A percentile compares a stretch with the other conserved stretches of the same genome.
Conservation (phyloP, 2,888 invertebrate species). For the Acrobasis consociella region DNA sequence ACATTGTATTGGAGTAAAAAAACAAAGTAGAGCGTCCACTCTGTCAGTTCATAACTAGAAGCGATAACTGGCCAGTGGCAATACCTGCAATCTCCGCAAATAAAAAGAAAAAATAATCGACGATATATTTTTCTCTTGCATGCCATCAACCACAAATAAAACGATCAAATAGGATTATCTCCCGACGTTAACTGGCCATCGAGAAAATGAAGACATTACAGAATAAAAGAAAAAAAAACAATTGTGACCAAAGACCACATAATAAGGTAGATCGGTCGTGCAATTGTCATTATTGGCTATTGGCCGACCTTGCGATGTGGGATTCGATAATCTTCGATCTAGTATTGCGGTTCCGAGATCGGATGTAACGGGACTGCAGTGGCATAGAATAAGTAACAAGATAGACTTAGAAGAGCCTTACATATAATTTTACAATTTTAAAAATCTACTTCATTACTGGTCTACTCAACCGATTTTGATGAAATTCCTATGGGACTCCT, state of each 20-base stretch:
- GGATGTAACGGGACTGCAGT: constrained; percentile 57
- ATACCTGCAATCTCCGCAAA: neutral
- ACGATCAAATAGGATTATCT: constrained; percentile 6
- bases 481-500: no score
- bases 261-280: constrained; percentile 16
- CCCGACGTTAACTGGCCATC: constrained; percentile 11
- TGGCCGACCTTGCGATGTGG: constrained; percentile 54
- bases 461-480: no score
- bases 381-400: constrained; percentile 34
- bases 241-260: constrained; percentile 12
- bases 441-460: no score
- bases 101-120: constrained; percentile 1
- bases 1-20: neutral
- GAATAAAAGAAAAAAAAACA: constrained; percentile 12
- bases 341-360: constrained; percentile 63
- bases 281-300: constrained; percentile 26
- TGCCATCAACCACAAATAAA: constrained; percentile 5
- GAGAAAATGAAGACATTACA: constrained; percentile 20
- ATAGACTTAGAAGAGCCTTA: neutral
- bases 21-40: neutral
- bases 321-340: constrained; percentile 68
- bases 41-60: constrained; percentile 1
- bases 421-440: no score
- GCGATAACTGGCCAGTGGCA: constrained; percentile 3
- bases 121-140: constrained; percentile 3